These are phyloP conservation scores for Melanotaenia trifasciata DNA, from an alignment of 2,797 vertebrate species.

Conservation along the genomic window DNA sequence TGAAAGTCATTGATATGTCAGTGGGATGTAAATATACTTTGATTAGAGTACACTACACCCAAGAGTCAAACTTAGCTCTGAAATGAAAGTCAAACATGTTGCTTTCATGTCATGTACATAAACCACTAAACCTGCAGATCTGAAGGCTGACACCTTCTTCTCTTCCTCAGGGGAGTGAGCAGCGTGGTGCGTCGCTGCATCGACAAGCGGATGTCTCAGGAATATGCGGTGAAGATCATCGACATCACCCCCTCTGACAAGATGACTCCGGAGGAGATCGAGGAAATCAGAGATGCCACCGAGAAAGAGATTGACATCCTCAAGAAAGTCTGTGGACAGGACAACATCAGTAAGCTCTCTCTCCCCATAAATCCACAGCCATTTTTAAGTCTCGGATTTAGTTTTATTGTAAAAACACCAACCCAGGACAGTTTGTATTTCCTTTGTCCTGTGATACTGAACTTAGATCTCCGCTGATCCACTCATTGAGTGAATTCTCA, in stretches of 20 bases:
- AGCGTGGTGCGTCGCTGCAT: slow-evolving; percentile 95
- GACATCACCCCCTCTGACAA: slow-evolving; percentile 93
- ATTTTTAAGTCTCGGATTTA: no score
- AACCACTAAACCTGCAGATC: not conserved
- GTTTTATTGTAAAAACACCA: not conserved
- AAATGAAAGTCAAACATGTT: not conserved
- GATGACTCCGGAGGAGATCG: slow-evolving; percentile 85
- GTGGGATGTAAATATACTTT: not conserved
- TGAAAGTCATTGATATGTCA: not conserved
- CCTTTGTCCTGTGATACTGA: slow-evolving; percentile 14
- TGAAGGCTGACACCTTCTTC: not conserved
- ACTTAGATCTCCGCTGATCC: slow-evolving; percentile 3
- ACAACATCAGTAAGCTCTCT: slow-evolving; percentile 91
- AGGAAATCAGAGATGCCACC: slow-evolving; percentile 90
- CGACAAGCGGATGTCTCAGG: slow-evolving; percentile 86
- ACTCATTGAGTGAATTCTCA: slow-evolving; percentile 47
- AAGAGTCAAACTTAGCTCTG: not conserved
- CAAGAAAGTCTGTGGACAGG: slow-evolving; percentile 89
- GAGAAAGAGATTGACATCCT: slow-evolving; percentile 96
- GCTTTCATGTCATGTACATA: slow-evolving; percentile 10
- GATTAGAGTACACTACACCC: no score
- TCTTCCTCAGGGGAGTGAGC: slow-evolving; percentile 90
- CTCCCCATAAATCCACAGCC: not conserved
- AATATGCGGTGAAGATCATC: slow-evolving; percentile 96
- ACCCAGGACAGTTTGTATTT: not conserved